These are phyloP conservation scores for Lithophane leautieri DNA, from an alignment of 2,888 invertebrate genomes.

Conservation along the genomic window DNA sequence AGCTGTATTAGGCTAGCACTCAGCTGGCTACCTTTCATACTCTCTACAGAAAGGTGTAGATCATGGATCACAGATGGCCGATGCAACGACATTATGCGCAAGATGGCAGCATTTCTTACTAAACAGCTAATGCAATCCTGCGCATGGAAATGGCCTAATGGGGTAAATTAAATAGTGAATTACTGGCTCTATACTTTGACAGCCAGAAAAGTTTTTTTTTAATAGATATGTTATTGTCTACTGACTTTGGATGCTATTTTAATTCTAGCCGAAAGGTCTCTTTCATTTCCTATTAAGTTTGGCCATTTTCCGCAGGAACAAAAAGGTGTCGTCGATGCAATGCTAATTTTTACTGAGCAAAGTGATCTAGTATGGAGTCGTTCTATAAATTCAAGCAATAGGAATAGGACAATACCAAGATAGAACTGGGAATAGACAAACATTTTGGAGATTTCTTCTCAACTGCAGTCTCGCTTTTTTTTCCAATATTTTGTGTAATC, in stretches of 20 bases:
- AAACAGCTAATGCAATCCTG: neutral
- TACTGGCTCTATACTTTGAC: neutral
- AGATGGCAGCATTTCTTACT: slow-evolving; percentile 41
- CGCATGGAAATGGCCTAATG: neutral
- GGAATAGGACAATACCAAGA: neutral
- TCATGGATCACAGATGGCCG: slow-evolving; percentile 8
- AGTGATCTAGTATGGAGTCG: neutral
- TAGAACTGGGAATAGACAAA: no score
- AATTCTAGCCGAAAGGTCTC: neutral
- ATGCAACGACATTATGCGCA: neutral
- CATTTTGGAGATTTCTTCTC: neutral
- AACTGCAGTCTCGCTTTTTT: neutral
- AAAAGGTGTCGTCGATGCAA: neutral
- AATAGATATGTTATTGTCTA: neutral
- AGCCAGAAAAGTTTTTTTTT: neutral
- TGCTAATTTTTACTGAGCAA: neutral
- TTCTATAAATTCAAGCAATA: neutral
- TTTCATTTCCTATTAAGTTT: neutral
- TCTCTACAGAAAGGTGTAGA: slow-evolving; percentile 10
- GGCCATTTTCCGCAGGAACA: neutral
- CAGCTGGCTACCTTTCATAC: neutral
- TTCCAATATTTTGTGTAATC: slow-evolving; percentile 6
- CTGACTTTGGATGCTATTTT: neutral
- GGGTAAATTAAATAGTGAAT: no score
- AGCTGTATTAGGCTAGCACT: slow-evolving; percentile 42